Evolutionary conservation across 1,140 invertebrate genomes (phyloP), one percentile per base, ranked within the genome.

Genomic region (Anoplolepis gracilipes): DNA sequence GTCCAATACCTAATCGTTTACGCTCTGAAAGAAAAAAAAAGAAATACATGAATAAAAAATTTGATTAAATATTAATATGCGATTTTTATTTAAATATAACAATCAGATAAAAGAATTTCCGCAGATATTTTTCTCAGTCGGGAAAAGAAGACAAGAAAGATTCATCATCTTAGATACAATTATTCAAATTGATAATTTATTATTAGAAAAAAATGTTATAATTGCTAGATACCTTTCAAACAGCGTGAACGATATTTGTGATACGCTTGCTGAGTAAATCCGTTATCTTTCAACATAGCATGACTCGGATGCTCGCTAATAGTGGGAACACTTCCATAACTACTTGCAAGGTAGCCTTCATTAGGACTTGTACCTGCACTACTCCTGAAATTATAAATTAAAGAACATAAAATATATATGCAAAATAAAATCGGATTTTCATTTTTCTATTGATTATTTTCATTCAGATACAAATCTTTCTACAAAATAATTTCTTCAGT

Each of bases 201-300:
- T n/a, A n/a, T n/a, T n/a, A 10, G 13, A 22, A 81, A 70, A 57
- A 55, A 67, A 88, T 55, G 61, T 28, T 1, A 10, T 16, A 11
- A 33, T 67, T 1, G 2, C 10, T 64, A 42, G 11, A 69, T 84
- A 87, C 98, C 98, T 97, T 99, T 99, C 2, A 99, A 95, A 95
- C 98, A 99, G 81, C 98, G 96, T 46, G 97, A 97, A 94, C 98
- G 97, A 94, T 99, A 99, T 95, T 99, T 99, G 94, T 98, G 97
- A 95, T 99, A 99, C 2, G 97, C 98, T 95, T 99, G 98, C 94
- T 99, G 99, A 16, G 99, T 99, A 95, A 99, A 99, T 90, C 98
- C 98, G 94, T 99, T 99, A 95, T 99, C 98, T 92, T 99, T 97
- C n/a, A 99, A 96, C 87, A 99, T 95, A 36, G 98, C 96, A 95